Conservation (phyloP, 2,888 invertebrate species). For the Noctua janthina region DNA sequence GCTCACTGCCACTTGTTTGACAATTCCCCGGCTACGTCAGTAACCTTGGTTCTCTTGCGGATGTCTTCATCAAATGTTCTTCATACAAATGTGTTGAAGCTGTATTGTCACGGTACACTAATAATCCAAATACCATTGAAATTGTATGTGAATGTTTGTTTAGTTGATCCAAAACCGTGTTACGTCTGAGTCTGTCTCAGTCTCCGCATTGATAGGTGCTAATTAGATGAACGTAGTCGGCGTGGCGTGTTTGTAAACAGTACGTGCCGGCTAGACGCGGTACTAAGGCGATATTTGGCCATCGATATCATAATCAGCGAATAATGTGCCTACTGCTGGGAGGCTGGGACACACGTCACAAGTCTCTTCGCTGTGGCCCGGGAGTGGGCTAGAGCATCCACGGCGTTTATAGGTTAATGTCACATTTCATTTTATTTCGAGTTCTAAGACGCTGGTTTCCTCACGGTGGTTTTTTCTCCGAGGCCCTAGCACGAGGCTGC, state of each 20-base stretch:
- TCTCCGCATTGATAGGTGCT: neutral
- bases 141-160: conserved; percentile 1
- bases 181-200: neutral
- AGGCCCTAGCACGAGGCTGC: too few species aligned
- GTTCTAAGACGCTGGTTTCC: neutral
- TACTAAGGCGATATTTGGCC: neutral
- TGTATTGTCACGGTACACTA: neutral
- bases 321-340: neutral
- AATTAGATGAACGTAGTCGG: conserved; percentile 15
- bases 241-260: conserved; percentile 4
- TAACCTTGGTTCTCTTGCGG: too few species aligned
- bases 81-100: too few species aligned
- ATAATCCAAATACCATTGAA: neutral
- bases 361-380: too few species aligned
- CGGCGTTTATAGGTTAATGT: too few species aligned
- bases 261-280: conserved; percentile 10
- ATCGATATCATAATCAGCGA: neutral
- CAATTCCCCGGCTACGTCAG: too few species aligned
- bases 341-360: neutral
- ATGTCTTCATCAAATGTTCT: too few species aligned
- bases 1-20: too few species aligned
- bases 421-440: neutral
- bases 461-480: neutral
- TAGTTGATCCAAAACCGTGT: conserved; percentile 7
- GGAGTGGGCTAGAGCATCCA: too few species aligned